phyloP scores from a whole-genome alignment of 2,113 vertebrate species.

The Myotis brandtii region DNA sequence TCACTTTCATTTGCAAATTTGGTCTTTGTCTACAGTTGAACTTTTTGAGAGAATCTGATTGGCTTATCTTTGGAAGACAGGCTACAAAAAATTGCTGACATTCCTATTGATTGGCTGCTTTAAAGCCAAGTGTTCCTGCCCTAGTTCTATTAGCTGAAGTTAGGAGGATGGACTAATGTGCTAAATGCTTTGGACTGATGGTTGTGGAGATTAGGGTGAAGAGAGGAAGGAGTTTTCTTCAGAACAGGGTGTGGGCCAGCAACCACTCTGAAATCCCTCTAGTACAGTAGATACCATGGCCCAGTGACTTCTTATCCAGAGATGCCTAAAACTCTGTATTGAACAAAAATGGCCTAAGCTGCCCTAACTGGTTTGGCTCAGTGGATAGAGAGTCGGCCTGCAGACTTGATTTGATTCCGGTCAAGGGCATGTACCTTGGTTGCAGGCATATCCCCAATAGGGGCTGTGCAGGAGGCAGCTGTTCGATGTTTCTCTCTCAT shows the following conservation, averaged over 20 bases:
- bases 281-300: background rate
- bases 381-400: too few species aligned
- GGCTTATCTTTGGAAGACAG: slow-evolving; percentile 1
- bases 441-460: too few species aligned
- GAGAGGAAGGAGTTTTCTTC: background rate
- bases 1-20: background rate
- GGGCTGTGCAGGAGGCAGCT: too few species aligned
- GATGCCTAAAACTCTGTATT: background rate
- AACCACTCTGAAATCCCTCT: background rate
- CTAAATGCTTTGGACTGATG: background rate
- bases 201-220: background rate
- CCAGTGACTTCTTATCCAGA: background rate
- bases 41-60: background rate
- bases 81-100: background rate
- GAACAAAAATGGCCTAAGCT: background rate
- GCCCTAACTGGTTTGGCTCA: too few species aligned
- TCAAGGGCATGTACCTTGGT: too few species aligned
- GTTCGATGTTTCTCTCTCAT: too few species aligned
- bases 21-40: background rate
- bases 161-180: background rate
- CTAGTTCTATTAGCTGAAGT: background rate
- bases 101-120: slow-evolving; percentile 6
- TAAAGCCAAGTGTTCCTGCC: background rate
- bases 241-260: background rate
- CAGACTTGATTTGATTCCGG: too few species aligned